Conservation (phyloP, 2,113 vertebrate species). For the Hippolais icterina region DNA sequence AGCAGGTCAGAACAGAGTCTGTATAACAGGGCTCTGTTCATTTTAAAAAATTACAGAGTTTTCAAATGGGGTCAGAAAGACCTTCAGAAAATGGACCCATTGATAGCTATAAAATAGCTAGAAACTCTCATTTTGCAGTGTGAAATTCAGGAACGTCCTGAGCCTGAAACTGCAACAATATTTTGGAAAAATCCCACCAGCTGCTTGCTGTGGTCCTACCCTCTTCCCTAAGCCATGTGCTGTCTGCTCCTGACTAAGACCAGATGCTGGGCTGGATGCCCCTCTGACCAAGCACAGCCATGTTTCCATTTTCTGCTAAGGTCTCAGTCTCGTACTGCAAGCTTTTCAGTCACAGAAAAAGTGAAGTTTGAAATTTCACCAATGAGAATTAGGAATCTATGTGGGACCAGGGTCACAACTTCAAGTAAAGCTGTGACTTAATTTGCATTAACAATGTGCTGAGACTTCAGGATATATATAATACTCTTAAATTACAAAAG, state of each 20-base stretch:
- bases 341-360: neutral
- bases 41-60: neutral
- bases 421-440: neutral
- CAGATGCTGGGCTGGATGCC: neutral
- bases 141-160: neutral
- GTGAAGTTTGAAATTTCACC: neutral
- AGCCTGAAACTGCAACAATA: neutral
- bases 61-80: neutral
- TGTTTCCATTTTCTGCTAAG: neutral
- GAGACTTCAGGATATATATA: neutral
- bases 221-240: rapidly evolving
- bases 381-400: neutral
- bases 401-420: neutral
- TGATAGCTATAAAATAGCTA: neutral
- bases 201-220: neutral
- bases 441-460: neutral
- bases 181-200: neutral
- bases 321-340: neutral
- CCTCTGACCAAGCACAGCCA: neutral
- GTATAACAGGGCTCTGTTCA: neutral
- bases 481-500: neutral
- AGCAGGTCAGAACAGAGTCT: neutral
- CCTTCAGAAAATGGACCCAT: neutral
- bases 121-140: neutral
- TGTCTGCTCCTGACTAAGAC: neutral